Evolutionary conservation across 2,888 invertebrate genomes (phyloP).

Genomic region (Stenichneumon culpator): DNA sequence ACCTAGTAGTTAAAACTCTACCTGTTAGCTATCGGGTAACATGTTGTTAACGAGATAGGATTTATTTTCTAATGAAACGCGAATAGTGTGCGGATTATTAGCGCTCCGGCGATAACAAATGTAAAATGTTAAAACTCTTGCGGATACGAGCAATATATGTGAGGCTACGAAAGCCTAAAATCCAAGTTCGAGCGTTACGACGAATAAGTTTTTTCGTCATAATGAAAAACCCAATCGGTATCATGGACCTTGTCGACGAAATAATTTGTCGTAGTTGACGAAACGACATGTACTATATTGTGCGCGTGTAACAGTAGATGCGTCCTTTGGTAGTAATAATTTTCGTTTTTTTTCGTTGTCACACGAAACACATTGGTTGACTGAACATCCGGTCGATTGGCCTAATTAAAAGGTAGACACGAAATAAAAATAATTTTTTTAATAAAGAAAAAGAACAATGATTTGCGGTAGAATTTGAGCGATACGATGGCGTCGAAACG

Average conservation of each 20-base stretch:
- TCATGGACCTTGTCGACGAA: slow-evolving; percentile 12
- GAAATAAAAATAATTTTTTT: slow-evolving; percentile 6
- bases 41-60: slow-evolving; percentile 60
- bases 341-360: slow-evolving; percentile 42
- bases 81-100: slow-evolving; percentile 43
- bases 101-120: slow-evolving; percentile 16
- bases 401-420: slow-evolving; percentile 53
- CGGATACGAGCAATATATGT: neutral
- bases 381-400: slow-evolving; percentile 56
- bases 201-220: slow-evolving; percentile 21
- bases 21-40: slow-evolving; percentile 51
- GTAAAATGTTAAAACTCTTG: slow-evolving; percentile 14
- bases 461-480: slow-evolving; percentile 22
- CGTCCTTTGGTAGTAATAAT: slow-evolving; percentile 37
- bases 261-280: slow-evolving; percentile 18
- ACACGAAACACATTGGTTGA: slow-evolving; percentile 46
- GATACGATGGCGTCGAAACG: slow-evolving; percentile 40
- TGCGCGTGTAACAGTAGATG: slow-evolving; percentile 18
- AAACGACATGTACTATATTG: slow-evolving; percentile 4
- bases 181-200: slow-evolving; percentile 12
- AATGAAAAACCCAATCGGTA: slow-evolving; percentile 36
- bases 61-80: slow-evolving; percentile 66
- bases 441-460: neutral
- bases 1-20: slow-evolving; percentile 45
- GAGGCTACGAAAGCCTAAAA: slow-evolving; percentile 25